phyloP scores from a whole-genome alignment of 1,140 invertebrate species.

The Nomia melanderi region DNA sequence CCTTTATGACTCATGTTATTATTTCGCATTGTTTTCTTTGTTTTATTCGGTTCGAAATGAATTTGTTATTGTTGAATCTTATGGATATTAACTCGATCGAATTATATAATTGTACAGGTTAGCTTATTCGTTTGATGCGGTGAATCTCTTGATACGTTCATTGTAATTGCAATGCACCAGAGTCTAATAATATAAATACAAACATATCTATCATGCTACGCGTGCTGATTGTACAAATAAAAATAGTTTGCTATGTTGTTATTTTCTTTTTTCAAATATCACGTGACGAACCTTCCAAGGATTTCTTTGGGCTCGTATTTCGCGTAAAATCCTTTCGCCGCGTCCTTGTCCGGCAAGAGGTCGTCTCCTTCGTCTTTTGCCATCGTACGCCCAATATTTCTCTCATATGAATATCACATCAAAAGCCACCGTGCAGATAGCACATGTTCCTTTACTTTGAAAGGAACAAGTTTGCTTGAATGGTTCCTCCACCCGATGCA shows the following conservation, averaged over 20 bases:
- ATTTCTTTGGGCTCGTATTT: constrained; percentile 99
- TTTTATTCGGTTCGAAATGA: background rate
- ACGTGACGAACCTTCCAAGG: constrained; percentile 91
- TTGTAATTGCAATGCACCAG: constrained; percentile 3
- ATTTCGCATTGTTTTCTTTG: background rate
- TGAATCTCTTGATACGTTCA: background rate
- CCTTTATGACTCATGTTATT: too few species aligned
- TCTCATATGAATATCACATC: constrained; percentile 36
- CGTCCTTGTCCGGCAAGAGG: constrained; percentile 92
- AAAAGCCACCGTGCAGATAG: constrained; percentile 25
- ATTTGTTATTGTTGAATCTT: background rate
- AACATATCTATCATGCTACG: constrained; percentile 16
- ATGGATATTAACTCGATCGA: constrained; percentile 6
- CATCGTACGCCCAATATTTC: constrained; percentile 77
- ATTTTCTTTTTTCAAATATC: constrained; percentile 31
- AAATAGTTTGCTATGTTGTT: constrained; percentile 25
- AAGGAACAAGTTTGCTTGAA: constrained; percentile 23
- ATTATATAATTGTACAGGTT: constrained; percentile 59
- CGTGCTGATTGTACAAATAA: constrained; percentile 13
- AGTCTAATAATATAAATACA: constrained; percentile 33
- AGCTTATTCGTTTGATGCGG: constrained; percentile 9
- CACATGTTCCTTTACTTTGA: constrained; percentile 36
- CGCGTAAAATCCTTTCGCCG: constrained; percentile 96
- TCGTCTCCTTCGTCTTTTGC: constrained; percentile 92
- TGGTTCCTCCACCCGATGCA: constrained; percentile 19